phyloP scores from a whole-genome alignment of 2,888 invertebrate species.

The Mimumesa dahlbomi region DNA sequence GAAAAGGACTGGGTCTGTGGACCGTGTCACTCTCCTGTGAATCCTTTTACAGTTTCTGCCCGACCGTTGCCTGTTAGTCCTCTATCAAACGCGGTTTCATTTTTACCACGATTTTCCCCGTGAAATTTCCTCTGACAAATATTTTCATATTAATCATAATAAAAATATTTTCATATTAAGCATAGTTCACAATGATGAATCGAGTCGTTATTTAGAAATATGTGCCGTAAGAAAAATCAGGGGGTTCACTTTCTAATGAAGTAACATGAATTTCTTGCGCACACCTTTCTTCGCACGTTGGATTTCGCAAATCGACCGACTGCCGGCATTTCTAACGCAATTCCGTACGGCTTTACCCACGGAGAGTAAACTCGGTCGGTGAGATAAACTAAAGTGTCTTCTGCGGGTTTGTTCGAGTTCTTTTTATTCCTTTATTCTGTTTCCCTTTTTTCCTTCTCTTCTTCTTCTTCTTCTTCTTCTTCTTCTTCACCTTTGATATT shows the following conservation, averaged over 20 bases:
- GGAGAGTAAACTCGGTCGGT: slow-evolving; percentile 30
- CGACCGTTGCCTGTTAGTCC: neutral
- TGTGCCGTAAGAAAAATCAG: too few species aligned
- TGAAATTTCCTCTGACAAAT: too few species aligned
- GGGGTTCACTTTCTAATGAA: too few species aligned
- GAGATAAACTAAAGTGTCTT: slow-evolving; percentile 1
- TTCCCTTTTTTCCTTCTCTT: neutral
- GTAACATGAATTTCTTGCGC: too few species aligned
- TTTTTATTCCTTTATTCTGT: neutral
- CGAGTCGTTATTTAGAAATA: too few species aligned
- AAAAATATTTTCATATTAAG: too few species aligned
- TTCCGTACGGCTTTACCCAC: slow-evolving; percentile 16
- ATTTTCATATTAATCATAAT: too few species aligned
- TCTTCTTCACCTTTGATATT: slow-evolving; percentile 12
- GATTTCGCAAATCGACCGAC: slow-evolving; percentile 2
- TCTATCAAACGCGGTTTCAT: too few species aligned
- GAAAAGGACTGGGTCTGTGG: slow-evolving; percentile 3
- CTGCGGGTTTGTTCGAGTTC: neutral
- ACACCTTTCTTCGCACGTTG: too few species aligned
- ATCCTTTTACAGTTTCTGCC: neutral
- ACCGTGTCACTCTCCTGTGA: neutral
- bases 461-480: neutral
- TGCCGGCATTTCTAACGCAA: slow-evolving; percentile 11
- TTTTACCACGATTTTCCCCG: too few species aligned
- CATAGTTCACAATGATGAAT: too few species aligned